Evolutionary conservation across 2,797 vertebrate species (phyloP), one percentile per base, ranked within the genome.

Genomic region (Micromesistius poutassou): DNA sequence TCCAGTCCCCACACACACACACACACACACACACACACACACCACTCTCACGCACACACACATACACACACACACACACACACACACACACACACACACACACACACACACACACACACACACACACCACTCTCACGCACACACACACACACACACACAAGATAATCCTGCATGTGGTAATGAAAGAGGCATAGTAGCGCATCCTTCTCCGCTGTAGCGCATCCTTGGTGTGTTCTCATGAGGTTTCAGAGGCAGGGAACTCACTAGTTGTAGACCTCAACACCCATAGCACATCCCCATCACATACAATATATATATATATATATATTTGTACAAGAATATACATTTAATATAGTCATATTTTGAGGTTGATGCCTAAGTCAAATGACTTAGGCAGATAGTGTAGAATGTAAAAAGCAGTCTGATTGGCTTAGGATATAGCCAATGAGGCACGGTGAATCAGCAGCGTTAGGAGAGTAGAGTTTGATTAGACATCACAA

Each of bases 31-130:
- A 42, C 30, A 66, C 55, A 66, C 5, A 40, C 9, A 40, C 38
- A 42, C 40, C 5, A 40, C 9, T 12, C 38, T 13, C 40, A 42
- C 40, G 3, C 40, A 42, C 40, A 50, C 46, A 50, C 73, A 46
- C 73, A 42, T 38, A 46, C 38, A 42, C 38, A 30, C 73, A 74
- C 73, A 46, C 73, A 74, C 73, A 46, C 38, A 42, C 36, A 46
- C 73, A 74, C 73, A 46, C 38, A 46, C 73, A 46, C 36, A 74
- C 73, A 46, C 36, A 74, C 36, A 42, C 73, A 30, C 73, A 30
- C 36, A 74, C 4, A 42, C 73, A 28, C 38, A 74, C 73, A 10
- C 22, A 38, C 25, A 30, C 38, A 79, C 46, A 50, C 14, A 50
- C 46, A 50, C 46, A 50, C 46, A 50, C 46, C 10, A 46, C 42